Evolutionary conservation across 2,888 invertebrate genomes (phyloP).

Genomic region (Caenorhabditis plicata): DNA sequence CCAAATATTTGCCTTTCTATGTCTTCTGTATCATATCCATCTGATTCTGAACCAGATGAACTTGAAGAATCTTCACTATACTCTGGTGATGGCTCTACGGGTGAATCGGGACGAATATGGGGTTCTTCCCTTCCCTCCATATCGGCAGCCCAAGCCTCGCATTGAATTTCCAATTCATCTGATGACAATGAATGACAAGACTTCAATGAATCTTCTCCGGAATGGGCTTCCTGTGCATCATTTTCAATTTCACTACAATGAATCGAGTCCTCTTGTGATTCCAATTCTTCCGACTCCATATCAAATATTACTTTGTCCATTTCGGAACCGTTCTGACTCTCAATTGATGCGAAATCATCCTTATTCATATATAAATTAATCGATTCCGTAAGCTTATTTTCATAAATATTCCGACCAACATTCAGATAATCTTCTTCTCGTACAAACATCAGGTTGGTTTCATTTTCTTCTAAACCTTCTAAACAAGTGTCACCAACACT

Average conservation of each 20-base stretch:
- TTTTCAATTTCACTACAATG: conserved; percentile 10
- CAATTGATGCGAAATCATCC: no score
- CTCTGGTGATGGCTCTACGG: conserved; percentile 12
- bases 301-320: no score
- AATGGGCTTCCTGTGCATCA: conserved; percentile 7
- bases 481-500: no score
- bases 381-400: no score
- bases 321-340: no score
- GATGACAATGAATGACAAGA: conserved; percentile 30
- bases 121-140: conserved; percentile 9
- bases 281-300: no score
- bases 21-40: conserved; percentile 26
- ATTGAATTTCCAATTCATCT: no score
- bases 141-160: conserved; percentile 1
- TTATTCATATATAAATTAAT: no score
- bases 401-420: no score
- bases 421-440: no score
- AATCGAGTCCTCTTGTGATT: conserved; percentile 29
- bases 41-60: conserved; percentile 12
- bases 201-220: conserved; percentile 11
- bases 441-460: no score
- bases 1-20: conserved; percentile 32
- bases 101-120: conserved; percentile 15
- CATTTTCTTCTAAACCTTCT: no score
- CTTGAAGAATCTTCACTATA: conserved; percentile 13